These are phyloP conservation scores for Mnemiopsis leidyi DNA, from an alignment of 37 sponge, comb jelly and placozoan genomes.

Conservation along the genomic window DNA sequence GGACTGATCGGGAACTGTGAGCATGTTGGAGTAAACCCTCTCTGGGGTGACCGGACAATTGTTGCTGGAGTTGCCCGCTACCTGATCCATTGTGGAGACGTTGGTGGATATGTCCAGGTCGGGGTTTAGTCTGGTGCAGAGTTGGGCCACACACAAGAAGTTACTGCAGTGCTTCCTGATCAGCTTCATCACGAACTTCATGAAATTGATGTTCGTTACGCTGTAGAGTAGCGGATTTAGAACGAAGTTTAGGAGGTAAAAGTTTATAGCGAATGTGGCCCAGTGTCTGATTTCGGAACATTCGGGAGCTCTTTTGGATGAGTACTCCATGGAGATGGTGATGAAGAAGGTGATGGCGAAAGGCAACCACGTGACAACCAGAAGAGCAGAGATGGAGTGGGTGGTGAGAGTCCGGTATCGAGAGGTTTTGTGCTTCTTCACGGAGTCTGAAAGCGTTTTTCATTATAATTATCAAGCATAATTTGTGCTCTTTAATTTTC, in stretches of 20 bases:
- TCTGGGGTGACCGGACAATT: not conserved
- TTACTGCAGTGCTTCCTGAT: not conserved
- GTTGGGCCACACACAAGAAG: not conserved
- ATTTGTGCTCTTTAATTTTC: too few species aligned
- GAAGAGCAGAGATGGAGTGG: conserved; percentile 61
- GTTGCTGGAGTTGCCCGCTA: not conserved
- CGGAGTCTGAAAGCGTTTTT: not conserved
- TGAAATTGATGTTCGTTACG: conserved; percentile 32
- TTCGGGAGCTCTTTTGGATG: not conserved
- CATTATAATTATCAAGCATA: too few species aligned
- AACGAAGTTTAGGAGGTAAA: conserved; percentile 62
- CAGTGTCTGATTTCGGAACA: not conserved
- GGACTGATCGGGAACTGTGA: conserved; percentile 23
- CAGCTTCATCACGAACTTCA: conserved; percentile 61
- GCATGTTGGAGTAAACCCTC: conserved; percentile 58
- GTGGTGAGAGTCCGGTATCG: conserved; percentile 47
- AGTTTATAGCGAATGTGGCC: not conserved
- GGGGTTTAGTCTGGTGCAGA: not conserved
- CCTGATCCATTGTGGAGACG: conserved; percentile 48
- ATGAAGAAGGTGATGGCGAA: conserved; percentile 54
- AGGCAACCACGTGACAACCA: conserved; percentile 34
- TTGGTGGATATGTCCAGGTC: conserved; percentile 63
- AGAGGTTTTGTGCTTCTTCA: conserved; percentile 50
- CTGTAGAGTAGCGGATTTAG: conserved; percentile 60
- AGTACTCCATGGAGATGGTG: not conserved